Conservation (phyloP, 2,797 vertebrate species). For the Lepus oiostolus region DNA sequence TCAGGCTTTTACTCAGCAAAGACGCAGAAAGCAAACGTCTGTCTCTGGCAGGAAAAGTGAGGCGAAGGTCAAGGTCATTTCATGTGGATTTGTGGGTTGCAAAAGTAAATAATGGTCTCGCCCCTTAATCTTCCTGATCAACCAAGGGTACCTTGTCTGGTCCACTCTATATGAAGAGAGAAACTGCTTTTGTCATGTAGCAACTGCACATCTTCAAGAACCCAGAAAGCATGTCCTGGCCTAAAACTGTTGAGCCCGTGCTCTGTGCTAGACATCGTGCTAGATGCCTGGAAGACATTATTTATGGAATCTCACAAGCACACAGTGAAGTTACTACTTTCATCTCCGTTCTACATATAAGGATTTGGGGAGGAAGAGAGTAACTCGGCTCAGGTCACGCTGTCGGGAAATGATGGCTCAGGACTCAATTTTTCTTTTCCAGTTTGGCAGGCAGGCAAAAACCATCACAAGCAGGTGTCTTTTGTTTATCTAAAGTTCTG, state of each 20-base stretch:
- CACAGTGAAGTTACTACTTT: not conserved
- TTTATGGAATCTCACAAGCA: not conserved
- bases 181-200: slow-evolving; percentile 2
- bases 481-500: slow-evolving; percentile 66
- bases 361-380: not conserved
- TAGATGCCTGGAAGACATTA: not conserved
- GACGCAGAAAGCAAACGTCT: not conserved
- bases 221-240: not conserved
- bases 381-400: slow-evolving; percentile 12
- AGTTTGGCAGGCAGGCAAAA: slow-evolving; percentile 51
- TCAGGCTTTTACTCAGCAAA: not conserved
- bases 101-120: slow-evolving; percentile 14
- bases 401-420: not conserved
- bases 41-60: not conserved
- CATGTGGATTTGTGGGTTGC: not conserved
- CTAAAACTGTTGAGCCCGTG: not conserved
- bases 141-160: not conserved
- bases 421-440: slow-evolving; percentile 48
- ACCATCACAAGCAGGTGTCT: slow-evolving; percentile 38
- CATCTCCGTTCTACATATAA: not conserved
- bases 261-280: not conserved
- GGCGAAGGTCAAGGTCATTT: not conserved
- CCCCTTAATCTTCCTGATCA: not conserved
- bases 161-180: slow-evolving; percentile 21
- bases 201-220: not conserved